Evolutionary conservation across 2,797 vertebrate genomes (phyloP), one percentile per base, ranked within the genome.

Genomic region (Crossoptilon crossoptilon): DNA sequence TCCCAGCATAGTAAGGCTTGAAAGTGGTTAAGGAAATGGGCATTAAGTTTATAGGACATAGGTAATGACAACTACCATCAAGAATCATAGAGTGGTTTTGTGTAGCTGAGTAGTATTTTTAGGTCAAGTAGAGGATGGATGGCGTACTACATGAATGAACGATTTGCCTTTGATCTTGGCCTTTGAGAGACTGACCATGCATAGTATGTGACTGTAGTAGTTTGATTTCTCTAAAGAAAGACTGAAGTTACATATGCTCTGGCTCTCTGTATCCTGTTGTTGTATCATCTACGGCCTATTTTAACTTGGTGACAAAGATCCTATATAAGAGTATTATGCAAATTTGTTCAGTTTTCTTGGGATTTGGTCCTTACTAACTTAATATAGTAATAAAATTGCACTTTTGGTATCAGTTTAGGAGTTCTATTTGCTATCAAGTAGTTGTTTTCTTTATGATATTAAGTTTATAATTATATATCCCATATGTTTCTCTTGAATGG

Each of bases 361-460:
- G 3, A 8, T 37, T 94, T 75, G 55, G 4, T 29, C 19, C 73
- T 59, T 71, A 77, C 18, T 77, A 9, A 71, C 12, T 44, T 67
- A 68, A 68, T 71, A 68, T 9, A 63, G 4, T 66, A 68, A 74
- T 29, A 37, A 75, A 77, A 72, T 44, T 63, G 11, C 29, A 46
- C 6, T 72, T 90, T 41, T 33, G 10, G 6, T 18, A 37, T 63
- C 43, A 56, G 4, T 24, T 13, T 22, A 58, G n/a, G 23, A 72
- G 39, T 21, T 90, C n/a, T 0, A 3, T 1, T 66, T 72, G 14
- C 68, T 87, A 49, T 13, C 3, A 9, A 43, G 4, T 0, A 1
- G 3, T 29, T 88, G 6, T 58, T 53, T 80, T 76, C 59, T 55
- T 0, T 37, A 35, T 27, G 18, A 31, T 35, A 75, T 37, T 55